phyloP scores from a whole-genome alignment of 2,797 vertebrate genomes.

The Setipinna tenuifilis region DNA sequence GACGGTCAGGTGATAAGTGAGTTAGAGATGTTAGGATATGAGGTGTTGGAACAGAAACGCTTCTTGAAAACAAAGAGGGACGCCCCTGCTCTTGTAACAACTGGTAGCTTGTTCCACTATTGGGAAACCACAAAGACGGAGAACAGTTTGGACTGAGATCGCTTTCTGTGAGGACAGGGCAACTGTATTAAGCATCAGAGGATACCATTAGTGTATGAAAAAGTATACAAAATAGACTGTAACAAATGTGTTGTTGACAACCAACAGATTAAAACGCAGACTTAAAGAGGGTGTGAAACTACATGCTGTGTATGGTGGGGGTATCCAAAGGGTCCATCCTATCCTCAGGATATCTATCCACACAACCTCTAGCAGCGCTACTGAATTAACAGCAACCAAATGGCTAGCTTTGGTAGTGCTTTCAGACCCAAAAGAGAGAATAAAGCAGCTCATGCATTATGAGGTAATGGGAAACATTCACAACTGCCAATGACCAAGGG shows the following conservation, averaged over 20 bases:
- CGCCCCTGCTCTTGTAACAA: too few species aligned
- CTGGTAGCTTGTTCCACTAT: too few species aligned
- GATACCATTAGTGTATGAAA: too few species aligned
- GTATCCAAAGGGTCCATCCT: background rate
- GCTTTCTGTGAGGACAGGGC: too few species aligned
- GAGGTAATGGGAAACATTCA: constrained; percentile 12
- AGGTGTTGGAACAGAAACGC: too few species aligned
- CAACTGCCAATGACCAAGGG: background rate
- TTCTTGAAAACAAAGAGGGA: too few species aligned
- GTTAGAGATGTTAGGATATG: too few species aligned
- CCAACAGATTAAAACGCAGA: background rate
- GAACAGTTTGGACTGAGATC: too few species aligned
- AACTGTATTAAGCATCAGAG: too few species aligned
- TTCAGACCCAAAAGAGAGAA: background rate
- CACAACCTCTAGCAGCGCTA: background rate
- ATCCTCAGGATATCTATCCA: background rate
- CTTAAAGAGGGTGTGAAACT: background rate
- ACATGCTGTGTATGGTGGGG: background rate
- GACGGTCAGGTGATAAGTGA: too few species aligned
- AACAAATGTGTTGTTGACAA: background rate
- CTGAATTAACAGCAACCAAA: background rate
- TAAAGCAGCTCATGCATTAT: background rate
- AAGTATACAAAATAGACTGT: too few species aligned
- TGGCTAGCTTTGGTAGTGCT: background rate
- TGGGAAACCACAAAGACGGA: too few species aligned